phyloP scores from a whole-genome alignment of 1,140 invertebrate genomes.

The silkworm (Bombyx mori) region ASM3026992v2 NC_085111.1:6073001-6073500 shows the following conservation, averaged over 20 bases:
- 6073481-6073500: too few species aligned
- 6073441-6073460: too few species aligned
- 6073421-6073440: too few species aligned
- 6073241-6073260: slow-evolving; percentile 29
- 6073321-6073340: slow-evolving; percentile 31
- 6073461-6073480: too few species aligned
- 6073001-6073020: too few species aligned
- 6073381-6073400: too few species aligned
- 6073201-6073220: slow-evolving; percentile 9
- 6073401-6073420: too few species aligned
- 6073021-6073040: too few species aligned
- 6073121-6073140: slow-evolving; percentile 61
- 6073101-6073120: slow-evolving; percentile 22
- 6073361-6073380: slow-evolving; percentile 5
- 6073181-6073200: background rate
- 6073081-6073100: slow-evolving; percentile 12
- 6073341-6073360: slow-evolving; percentile 29
- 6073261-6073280: slow-evolving; percentile 19
- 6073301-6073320: slow-evolving; percentile 38
- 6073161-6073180: background rate
- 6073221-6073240: slow-evolving; percentile 26
- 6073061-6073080: background rate
- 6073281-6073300: slow-evolving; percentile 30
- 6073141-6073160: slow-evolving; percentile 41
- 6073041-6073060: too few species aligned